These are phyloP conservation scores for Drosophila prostipennis DNA, from an alignment of 2,888 invertebrate genomes.

Conservation along the genomic window DNA sequence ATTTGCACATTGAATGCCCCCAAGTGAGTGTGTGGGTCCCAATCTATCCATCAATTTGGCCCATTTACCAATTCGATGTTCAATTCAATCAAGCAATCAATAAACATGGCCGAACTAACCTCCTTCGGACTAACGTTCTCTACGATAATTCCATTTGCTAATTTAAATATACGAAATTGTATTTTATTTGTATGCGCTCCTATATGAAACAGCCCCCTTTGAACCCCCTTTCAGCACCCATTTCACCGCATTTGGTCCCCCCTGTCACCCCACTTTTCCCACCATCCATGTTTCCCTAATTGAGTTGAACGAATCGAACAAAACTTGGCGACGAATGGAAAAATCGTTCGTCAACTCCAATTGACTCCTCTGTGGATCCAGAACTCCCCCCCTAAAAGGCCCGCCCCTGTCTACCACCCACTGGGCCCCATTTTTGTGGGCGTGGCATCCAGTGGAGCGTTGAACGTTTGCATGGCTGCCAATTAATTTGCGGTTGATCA, in stretches of 20 bases:
- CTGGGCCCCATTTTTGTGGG: constrained; percentile 7
- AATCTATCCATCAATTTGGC: constrained; percentile 46
- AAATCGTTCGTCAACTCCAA: constrained; percentile 34
- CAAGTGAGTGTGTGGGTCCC: background rate
- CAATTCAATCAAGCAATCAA: constrained; percentile 78
- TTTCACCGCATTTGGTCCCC: constrained; percentile 1
- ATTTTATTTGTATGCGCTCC: constrained; percentile 49
- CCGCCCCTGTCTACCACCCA: background rate
- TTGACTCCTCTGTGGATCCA: constrained; percentile 29
- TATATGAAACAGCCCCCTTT: background rate
- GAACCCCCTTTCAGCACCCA: background rate
- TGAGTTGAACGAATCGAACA: constrained; percentile 71
- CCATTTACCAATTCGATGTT: constrained; percentile 39
- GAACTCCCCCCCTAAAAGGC: background rate
- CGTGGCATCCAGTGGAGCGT: constrained; percentile 41
- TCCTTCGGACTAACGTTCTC: constrained; percentile 54
- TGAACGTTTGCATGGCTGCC: constrained; percentile 76
- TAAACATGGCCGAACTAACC: constrained; percentile 74
- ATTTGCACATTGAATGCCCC: constrained; percentile 17
- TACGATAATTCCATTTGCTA: constrained; percentile 75
- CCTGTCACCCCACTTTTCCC: background rate
- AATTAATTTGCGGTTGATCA: constrained; percentile 84
- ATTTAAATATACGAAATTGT: constrained; percentile 77
- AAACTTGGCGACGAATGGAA: constrained; percentile 50
- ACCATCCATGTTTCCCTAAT: constrained; percentile 59